Percentiles rank a stretch among this genome's conserved stretches.
phyloP scores from a whole-genome alignment of 2,113 vertebrate genomes.

The Podarcis muralis region DNA sequence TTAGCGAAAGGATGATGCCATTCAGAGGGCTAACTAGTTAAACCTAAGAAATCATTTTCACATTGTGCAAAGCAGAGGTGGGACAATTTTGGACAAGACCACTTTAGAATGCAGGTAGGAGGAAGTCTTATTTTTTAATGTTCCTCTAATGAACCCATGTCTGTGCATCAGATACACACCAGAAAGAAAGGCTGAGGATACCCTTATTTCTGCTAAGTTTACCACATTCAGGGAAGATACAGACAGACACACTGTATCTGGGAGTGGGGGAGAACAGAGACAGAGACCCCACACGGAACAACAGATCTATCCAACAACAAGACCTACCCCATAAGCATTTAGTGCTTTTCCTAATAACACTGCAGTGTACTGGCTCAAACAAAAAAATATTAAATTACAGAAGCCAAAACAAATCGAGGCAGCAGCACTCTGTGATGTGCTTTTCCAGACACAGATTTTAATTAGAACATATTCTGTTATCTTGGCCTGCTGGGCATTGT shows the following conservation, averaged over 20 bases:
- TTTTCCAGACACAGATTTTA: constrained; percentile 23
- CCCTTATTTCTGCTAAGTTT: background rate
- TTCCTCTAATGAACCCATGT: background rate
- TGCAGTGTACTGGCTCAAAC: background rate
- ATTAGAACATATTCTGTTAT: constrained; percentile 33
- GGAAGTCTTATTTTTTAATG: background rate
- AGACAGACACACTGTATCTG: no score
- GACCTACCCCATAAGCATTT: background rate
- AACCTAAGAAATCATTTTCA: background rate
- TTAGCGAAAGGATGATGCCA: background rate
- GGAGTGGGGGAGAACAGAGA: background rate
- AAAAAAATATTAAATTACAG: background rate
- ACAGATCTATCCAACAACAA: background rate
- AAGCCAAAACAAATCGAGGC: background rate
- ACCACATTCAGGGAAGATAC: background rate
- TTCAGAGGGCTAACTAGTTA: background rate
- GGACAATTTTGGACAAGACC: background rate
- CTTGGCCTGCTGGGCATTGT: constrained; percentile 17
- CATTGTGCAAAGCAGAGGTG: background rate
- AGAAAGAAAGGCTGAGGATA: background rate
- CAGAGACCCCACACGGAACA: background rate
- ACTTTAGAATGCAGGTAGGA: background rate
- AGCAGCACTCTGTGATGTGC: background rate
- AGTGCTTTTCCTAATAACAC: background rate
- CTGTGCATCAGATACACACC: background rate